A percentile compares a stretch with the other conserved stretches of the same genome.
phyloP scores from a whole-genome alignment of 2,113 vertebrate species.

The Pagrus major region DNA sequence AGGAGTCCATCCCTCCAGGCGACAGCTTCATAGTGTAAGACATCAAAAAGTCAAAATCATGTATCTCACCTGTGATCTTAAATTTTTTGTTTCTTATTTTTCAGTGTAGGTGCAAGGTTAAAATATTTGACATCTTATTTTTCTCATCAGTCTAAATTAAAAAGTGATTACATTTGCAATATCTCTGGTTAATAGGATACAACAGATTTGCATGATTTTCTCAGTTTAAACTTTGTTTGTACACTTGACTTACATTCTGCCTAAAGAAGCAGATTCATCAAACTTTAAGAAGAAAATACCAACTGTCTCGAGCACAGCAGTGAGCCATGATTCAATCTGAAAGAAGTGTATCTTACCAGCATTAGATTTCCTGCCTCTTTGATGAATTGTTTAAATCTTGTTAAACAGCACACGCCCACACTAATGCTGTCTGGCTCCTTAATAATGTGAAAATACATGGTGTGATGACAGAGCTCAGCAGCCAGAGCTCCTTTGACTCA shows the following conservation, averaged over 20 bases:
- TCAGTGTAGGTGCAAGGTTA: neutral
- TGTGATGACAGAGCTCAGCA: constrained; percentile 21
- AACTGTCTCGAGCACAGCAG: neutral
- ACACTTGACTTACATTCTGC: neutral
- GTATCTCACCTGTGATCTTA: too few relatives aligned
- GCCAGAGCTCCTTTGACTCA: constrained; percentile 5
- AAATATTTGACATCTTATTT: neutral
- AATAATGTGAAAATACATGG: constrained; percentile 32
- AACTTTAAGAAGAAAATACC: neutral
- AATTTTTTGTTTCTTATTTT: neutral
- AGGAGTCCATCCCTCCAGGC: constrained; percentile 88
- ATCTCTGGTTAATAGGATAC: neutral
- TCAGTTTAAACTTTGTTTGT: neutral
- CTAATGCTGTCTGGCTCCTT: neutral
- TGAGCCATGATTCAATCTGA: neutral
- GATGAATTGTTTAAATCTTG: neutral
- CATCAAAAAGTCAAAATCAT: neutral
- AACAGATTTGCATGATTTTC: neutral
- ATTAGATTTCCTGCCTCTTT: neutral
- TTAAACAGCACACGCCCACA: constrained; percentile 7
- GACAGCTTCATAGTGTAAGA: constrained; percentile 93
- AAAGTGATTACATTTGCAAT: neutral
- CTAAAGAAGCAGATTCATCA: neutral
- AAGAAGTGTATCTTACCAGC: neutral
- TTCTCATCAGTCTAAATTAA: neutral